phyloP scores from a whole-genome alignment of 2,888 invertebrate genomes.

The Proisotoma minuta region DNA sequence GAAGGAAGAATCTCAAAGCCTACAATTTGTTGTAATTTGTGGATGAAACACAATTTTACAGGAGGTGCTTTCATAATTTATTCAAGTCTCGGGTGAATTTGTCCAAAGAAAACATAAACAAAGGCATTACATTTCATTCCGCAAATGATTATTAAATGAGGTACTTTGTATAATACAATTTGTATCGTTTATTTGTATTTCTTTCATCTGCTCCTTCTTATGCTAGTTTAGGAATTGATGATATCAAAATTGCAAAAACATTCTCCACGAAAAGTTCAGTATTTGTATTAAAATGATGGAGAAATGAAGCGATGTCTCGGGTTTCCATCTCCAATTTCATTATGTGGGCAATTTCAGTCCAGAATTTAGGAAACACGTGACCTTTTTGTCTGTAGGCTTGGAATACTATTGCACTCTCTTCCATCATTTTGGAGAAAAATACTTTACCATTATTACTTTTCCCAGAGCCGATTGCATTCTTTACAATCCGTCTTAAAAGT shows the following conservation, averaged over 20 bases:
- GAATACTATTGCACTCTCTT: constrained; percentile 29
- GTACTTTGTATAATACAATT: too few species aligned
- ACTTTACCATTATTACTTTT: neutral
- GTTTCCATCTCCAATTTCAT: constrained; percentile 21
- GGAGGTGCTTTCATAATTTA: too few species aligned
- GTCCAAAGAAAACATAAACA: too few species aligned
- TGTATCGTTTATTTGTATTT: too few species aligned
- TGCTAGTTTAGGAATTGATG: neutral
- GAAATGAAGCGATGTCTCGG: neutral
- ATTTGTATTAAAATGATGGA: constrained; percentile 10
- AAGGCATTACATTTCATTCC: too few species aligned
- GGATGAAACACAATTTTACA: too few species aligned
- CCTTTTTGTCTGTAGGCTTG: constrained; percentile 36
- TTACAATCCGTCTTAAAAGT: constrained; percentile 22
- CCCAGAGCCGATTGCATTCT: constrained; percentile 3
- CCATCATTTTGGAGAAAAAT: constrained; percentile 28
- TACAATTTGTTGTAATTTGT: too few species aligned
- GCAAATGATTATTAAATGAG: too few species aligned
- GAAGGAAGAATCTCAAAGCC: too few species aligned
- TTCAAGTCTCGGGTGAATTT: too few species aligned
- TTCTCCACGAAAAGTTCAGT: constrained; percentile 15
- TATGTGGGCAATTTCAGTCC: constrained; percentile 32
- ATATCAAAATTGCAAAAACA: constrained; percentile 11
- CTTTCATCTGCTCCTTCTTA: too few species aligned
- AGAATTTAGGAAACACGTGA: constrained; percentile 24